Evolutionary conservation across 2,888 invertebrate species (phyloP), one percentile per base, ranked within the genome.

Genomic region (Polymixis flavicincta): DNA sequence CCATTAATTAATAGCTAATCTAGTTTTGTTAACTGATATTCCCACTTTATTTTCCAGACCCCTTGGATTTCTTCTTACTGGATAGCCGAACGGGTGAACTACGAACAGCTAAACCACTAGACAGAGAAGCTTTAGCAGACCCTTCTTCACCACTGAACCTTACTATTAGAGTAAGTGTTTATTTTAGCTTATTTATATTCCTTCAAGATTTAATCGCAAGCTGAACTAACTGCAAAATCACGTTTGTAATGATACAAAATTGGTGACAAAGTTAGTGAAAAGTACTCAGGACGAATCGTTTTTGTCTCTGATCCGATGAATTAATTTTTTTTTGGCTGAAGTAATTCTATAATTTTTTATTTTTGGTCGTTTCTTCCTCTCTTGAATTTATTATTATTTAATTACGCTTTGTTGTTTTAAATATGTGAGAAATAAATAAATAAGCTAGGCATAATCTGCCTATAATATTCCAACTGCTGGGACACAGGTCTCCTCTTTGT

Each of bases 21-120:
- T n/a, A n/a, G n/a, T n/a, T n/a, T n/a, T 5, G 1, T 5, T 19
- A 17, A 0, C 22, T 22, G 32, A 11, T 32, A 1, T 54, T 32
- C 22, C 22, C 19, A 32, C 5, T 2, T 59, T 67, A 6, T 32
- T 78, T 93, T 92, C 17, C 92, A 98, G 99, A 99, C 97, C 99
- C 99, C 0, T 97, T 98, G 94, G 98, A 98, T 90, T 98, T 98
- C 91, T 99, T 99, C 92, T 94, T 98, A 25, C 92, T 99, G 89
- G 98, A 99, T 93, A 97, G 98, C 61, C 96, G 96, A 32, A 98
- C 97, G 1, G 99, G 99, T 1, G 98, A 98, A 91, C 92, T 99
- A 65, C 97, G 97, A 87, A 98, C 99, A 0, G 98, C 98, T 0
- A 98, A 98, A 88, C 98, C 98, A 0, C 92, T 99, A 76, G 99